Evolutionary conservation across 2,888 invertebrate genomes (phyloP), one percentile per base, ranked within the genome.

Genomic region (Megaustenia siamemsis): DNA sequence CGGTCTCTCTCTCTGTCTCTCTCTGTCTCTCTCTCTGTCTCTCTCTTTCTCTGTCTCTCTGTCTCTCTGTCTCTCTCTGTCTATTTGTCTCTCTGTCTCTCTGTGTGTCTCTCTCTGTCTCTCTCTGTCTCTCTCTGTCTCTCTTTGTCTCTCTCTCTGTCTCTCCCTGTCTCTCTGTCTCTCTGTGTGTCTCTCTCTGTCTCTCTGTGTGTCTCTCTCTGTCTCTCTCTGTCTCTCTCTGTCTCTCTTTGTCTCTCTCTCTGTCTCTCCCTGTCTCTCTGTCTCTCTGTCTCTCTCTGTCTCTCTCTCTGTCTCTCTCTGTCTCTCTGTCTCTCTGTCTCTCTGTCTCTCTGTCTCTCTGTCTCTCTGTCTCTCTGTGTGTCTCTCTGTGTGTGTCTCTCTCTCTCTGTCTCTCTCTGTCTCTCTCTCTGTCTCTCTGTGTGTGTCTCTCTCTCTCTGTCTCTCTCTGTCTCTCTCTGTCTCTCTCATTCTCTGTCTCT

Each of bases 381-480:
- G 18, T 49, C 8, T 49, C 8, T 49, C 8, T 49, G 18, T 49
- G 18, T 49, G 18, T 49, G 18, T 49, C 8, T 49, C 8, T 49
- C 8, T 49, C 8, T 49, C 8, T 49, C 8, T 49, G 18, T 49
- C 8, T 49, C 8, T 66, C 10, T 32, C 10, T 28, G 24, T n/a
- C 8, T 66, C 8, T n/a, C 8, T 32, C n/a, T 28, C 35, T 69
- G 35, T 69, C 69, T 69, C 69, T 69, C 28, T 69, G 28, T 69
- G 35, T 69, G 18, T 32, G 28, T 24, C 32, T 69, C 69, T 69
- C 35, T 69, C 69, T 69, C 69, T 69, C 69, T 32, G 28, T 32
- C 69, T 32, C 69, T 32, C 69, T 69, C 69, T 69, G 6, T 32
- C 69, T 69, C 32, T 69, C 69, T 69, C 69, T 69, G 28, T 69